Evolutionary conservation across 1,140 invertebrate species (phyloP).

Genomic region (Wiebesia pumilae): DNA sequence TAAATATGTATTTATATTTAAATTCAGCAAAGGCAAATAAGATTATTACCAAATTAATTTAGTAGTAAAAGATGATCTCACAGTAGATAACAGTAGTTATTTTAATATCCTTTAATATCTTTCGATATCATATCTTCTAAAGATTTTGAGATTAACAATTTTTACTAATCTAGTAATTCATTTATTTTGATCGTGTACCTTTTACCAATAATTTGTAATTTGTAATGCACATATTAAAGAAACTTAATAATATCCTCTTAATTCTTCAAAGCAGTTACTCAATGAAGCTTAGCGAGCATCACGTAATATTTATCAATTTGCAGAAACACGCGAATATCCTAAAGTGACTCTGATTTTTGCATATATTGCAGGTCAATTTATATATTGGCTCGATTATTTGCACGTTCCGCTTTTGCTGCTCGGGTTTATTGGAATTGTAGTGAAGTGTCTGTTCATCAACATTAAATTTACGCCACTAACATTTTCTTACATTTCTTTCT

Average conservation of each 20-base stretch:
- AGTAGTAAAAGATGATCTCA: not conserved
- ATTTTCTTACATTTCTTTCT: conserved; percentile 5
- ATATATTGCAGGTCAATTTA: conserved; percentile 60
- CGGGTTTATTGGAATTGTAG: conserved; percentile 58
- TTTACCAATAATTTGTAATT: not conserved
- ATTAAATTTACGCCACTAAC: conserved; percentile 39
- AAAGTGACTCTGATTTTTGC: conserved; percentile 46
- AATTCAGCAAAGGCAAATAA: not conserved
- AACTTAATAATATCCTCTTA: conserved; percentile 2
- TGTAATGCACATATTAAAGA: not conserved
- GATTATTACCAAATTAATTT: not conserved
- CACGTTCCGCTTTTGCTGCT: conserved; percentile 68
- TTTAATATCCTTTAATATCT: conserved; percentile 21
- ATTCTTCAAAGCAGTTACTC: not conserved
- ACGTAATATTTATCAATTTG: conserved; percentile 63
- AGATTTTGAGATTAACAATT: not conserved
- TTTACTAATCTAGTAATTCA: not conserved
- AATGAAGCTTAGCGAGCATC: conserved; percentile 14
- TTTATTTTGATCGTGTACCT: not conserved
- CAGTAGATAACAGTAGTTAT: not conserved
- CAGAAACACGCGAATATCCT: conserved; percentile 27
- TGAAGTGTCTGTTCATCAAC: conserved; percentile 55
- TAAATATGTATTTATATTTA: not conserved
- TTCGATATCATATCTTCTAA: not conserved
- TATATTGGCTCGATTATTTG: conserved; percentile 55